Evolutionary conservation across 2,888 invertebrate genomes (phyloP).

Genomic region (Ochropleura plecta): DNA sequence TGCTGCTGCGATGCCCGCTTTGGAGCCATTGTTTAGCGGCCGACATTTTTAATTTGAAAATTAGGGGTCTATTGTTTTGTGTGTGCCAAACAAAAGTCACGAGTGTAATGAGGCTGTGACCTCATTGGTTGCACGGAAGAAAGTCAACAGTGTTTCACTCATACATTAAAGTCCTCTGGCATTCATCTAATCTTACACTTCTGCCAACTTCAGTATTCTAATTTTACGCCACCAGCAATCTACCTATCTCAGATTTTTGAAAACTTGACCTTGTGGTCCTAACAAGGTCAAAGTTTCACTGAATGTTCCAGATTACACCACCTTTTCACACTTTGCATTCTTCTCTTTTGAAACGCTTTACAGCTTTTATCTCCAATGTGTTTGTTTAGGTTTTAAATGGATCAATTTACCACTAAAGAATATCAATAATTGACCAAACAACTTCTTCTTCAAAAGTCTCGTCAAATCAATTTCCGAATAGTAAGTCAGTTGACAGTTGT

Average conservation of each 20-base stretch:
- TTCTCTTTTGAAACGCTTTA: neutral
- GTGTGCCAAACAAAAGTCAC: slow-evolving; percentile 61
- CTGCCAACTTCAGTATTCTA: neutral
- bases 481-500: slow-evolving; percentile 51
- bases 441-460: slow-evolving; percentile 10
- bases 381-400: neutral
- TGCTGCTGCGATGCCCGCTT: slow-evolving; percentile 81
- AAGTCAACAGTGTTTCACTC: neutral
- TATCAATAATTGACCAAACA: slow-evolving; percentile 4
- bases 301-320: neutral
- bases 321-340: too few species aligned
- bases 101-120: slow-evolving; percentile 65
- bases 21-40: slow-evolving; percentile 81
- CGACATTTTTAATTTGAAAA: slow-evolving; percentile 87
- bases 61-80: slow-evolving; percentile 80
- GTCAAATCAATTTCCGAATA: slow-evolving; percentile 26
- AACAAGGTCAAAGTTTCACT: neutral
- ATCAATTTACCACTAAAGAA: neutral
- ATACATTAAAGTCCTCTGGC: neutral
- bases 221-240: neutral
- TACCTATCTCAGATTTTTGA: neutral
- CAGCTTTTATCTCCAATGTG: neutral
- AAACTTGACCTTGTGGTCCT: too few species aligned
- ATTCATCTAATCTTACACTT: neutral
- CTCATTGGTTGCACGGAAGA: slow-evolving; percentile 66